A percentile compares a stretch with the other conserved stretches of the same genome.
These are phyloP conservation scores for Blomia tropicalis DNA, from an alignment of 2,888 invertebrate species.

Conservation along the genomic window DNA sequence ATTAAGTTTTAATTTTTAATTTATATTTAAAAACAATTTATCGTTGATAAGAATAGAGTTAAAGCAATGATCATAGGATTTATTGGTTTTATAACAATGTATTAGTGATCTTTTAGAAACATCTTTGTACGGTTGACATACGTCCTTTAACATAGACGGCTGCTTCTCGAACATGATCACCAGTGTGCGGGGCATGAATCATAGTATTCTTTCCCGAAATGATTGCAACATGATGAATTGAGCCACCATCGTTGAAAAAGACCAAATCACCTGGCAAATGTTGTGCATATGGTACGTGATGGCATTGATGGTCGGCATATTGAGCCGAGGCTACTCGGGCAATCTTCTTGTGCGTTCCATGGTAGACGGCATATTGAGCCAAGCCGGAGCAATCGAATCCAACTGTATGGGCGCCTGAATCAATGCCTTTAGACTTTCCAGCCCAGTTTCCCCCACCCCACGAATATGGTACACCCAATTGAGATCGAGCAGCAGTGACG, in stretches of 20 bases:
- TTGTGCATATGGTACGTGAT: slow-evolving; percentile 10
- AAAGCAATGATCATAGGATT: no score
- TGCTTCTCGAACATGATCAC: slow-evolving; percentile 2
- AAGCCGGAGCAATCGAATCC: slow-evolving; percentile 17
- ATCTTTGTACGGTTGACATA: neutral
- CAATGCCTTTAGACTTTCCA: neutral
- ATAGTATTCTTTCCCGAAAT: neutral
- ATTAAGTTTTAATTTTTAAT: no score
- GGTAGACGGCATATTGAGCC: slow-evolving; percentile 15
- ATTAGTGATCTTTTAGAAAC: neutral
- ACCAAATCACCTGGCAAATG: slow-evolving; percentile 14
- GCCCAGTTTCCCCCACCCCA: slow-evolving; percentile 13
- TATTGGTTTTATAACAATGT: no score
- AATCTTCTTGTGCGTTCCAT: slow-evolving; percentile 5
- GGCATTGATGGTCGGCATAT: neutral
- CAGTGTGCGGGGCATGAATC: slow-evolving; percentile 10
- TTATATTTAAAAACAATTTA: no score
- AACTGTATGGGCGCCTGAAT: slow-evolving; percentile 7
- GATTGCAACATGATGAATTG: slow-evolving; percentile 13
- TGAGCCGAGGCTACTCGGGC: slow-evolving; percentile 4
- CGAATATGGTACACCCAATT: slow-evolving; percentile 14
- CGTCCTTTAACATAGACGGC: slow-evolving; percentile 4
- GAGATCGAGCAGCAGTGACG: slow-evolving; percentile 6
- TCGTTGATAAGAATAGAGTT: no score
- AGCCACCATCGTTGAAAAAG: slow-evolving; percentile 11